Base-by-base conservation (phyloP, 2,797 vertebrate species). In the Liasis olivaceus region DNA sequence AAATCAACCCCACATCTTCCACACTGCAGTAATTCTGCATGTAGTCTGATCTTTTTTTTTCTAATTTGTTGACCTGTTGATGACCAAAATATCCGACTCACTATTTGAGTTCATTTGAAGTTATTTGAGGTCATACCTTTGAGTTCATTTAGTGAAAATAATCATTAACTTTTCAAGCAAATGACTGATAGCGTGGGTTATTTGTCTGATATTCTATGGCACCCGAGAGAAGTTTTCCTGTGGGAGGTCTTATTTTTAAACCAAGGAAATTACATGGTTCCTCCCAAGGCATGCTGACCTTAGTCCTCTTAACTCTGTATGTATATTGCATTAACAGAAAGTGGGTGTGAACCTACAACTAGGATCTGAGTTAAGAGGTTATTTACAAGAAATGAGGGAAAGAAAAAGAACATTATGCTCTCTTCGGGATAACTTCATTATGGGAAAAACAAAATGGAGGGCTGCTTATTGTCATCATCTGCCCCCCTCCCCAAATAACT, bases 391-490 rank as follows among this genome's bases (percentile, higher is more conserved):
- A 92, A 64, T 89, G 59, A 92, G 94, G 93, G 47, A 81, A 93
- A 92, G 4, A 47, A 1, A 3, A 93, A 91, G 86, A 47, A 92
- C 94, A 72, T 91, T 26, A 85, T 72, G 93, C 95, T 93, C 81
- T 91, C 92, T 87, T 95, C 94, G 84, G 93, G 96, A 94, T 84
- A 54, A 58, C 89, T 90, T 93, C 28, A 89, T 0, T 94, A 92
- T 72, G 59, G 85, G 13, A 93, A 84, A 94, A 56, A 89, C 56
- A 95, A 87, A 94, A 15, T 86, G 91, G 20, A 31, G 89, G 63
- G 91, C 94, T 63, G 0, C 91, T 90, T 1, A 3, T 64, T 90
- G 93, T 94, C 94, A 96, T 94, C 26, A 89, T 96, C 95, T 95
- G 28, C 51, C 94, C 56, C 8, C 8, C 17, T 24, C n/a, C 28